These are phyloP conservation scores for Etheostoma perlongum DNA, from an alignment of 2,797 vertebrate species.

Conservation along the genomic window DNA sequence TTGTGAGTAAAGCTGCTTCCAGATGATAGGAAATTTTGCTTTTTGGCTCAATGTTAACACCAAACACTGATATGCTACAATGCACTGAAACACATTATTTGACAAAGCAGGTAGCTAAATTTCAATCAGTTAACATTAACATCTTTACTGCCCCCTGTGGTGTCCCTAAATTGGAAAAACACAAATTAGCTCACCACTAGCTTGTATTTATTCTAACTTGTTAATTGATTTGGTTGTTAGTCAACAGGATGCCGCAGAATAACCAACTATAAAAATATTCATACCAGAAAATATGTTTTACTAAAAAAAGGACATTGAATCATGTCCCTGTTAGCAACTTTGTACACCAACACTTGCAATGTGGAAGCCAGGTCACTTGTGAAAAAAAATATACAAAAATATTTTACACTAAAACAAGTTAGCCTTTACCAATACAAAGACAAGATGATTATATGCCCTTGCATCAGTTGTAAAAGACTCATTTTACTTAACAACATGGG, in stretches of 20 bases:
- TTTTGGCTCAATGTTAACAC: background rate
- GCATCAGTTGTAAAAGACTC: background rate
- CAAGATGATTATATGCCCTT: background rate
- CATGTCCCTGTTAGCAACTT: background rate
- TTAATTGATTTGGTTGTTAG: background rate
- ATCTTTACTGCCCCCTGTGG: slow-evolving; percentile 12
- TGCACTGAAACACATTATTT: background rate
- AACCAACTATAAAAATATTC: background rate
- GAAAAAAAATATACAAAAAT: too few species aligned
- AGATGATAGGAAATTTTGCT: too few species aligned
- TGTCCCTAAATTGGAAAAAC: background rate
- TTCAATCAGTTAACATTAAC: background rate
- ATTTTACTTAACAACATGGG: background rate
- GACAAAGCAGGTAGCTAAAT: background rate
- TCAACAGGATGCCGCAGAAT: background rate
- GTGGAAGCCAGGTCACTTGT: too few species aligned
- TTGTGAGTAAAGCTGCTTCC: too few species aligned
- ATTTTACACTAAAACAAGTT: background rate
- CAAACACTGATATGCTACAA: background rate
- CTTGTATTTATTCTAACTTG: background rate
- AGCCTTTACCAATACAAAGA: background rate
- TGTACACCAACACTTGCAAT: background rate
- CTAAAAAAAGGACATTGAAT: background rate
- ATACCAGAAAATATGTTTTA: too few species aligned
- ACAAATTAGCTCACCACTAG: background rate